Percentiles rank a stretch among this genome's conserved stretches.
Evolutionary conservation across 2,113 vertebrate genomes (phyloP).

Genomic region (Anhinga anhinga): DNA sequence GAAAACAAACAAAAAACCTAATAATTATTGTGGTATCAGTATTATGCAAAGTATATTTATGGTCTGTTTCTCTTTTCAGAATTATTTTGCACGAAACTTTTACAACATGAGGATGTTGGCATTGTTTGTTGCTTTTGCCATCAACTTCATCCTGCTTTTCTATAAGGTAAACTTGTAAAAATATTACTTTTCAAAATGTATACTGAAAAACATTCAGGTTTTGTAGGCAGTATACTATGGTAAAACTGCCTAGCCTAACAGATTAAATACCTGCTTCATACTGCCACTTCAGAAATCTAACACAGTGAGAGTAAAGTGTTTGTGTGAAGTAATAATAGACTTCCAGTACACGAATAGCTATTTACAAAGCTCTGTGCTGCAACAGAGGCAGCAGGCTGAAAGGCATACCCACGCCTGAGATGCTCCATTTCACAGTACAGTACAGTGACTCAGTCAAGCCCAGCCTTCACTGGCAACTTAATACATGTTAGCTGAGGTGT

Average conservation of each 20-base stretch:
- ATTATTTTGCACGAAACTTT: slow-evolving; percentile 98
- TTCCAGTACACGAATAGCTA: neutral
- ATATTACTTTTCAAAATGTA: neutral
- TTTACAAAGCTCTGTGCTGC: neutral
- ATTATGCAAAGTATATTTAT: neutral
- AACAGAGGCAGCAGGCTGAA: neutral
- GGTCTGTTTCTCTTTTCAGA: slow-evolving; percentile 75
- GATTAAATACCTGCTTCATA: neutral
- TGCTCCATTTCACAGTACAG: neutral
- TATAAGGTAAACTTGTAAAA: slow-evolving; percentile 85
- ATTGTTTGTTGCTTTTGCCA: slow-evolving; percentile 94
- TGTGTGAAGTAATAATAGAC: neutral
- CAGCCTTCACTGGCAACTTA: neutral
- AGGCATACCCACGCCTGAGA: neutral
- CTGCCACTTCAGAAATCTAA: neutral
- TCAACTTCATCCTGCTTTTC: slow-evolving; percentile 97
- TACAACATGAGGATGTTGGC: slow-evolving; percentile 99
- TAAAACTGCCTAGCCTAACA: neutral
- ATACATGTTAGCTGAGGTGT: neutral
- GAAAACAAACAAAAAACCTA: neutral
- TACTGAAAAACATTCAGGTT: neutral
- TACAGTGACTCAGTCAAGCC: neutral
- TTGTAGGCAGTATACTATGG: neutral
- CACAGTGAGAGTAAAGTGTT: neutral
- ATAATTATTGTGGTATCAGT: neutral